Percentiles rank a stretch among this genome's conserved stretches.
Evolutionary conservation across 2,888 invertebrate genomes (phyloP).

Genomic region (Sphinx pinastri): DNA sequence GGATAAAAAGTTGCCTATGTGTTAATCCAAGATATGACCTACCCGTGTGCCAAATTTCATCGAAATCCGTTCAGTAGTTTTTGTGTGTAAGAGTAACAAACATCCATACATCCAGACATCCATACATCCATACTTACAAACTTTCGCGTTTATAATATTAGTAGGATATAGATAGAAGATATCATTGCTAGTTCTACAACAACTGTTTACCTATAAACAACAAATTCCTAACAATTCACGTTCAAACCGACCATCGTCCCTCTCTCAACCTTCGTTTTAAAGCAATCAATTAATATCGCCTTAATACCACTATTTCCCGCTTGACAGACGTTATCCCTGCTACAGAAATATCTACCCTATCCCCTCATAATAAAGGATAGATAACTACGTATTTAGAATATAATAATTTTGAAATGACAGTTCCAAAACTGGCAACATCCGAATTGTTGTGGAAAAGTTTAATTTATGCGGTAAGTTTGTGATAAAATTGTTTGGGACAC

Average conservation of each 20-base stretch:
- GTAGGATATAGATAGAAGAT: no score
- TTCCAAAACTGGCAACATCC: conserved; percentile 59
- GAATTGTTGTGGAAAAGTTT: conserved; percentile 67
- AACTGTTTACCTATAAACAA: not conserved
- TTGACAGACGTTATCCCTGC: conserved; percentile 1
- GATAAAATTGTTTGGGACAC: conserved; percentile 59
- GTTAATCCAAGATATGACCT: no score
- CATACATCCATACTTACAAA: no score
- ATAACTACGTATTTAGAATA: conserved; percentile 50
- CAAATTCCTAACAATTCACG: conserved; percentile 25
- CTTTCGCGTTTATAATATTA: no score
- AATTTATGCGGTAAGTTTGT: conserved; percentile 68
- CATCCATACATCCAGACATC: no score
- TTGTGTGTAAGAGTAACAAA: no score
- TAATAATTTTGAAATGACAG: conserved; percentile 61
- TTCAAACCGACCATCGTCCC: conserved; percentile 33
- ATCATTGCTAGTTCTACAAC: no score
- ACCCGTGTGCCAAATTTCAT: no score
- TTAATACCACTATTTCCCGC: conserved; percentile 41
- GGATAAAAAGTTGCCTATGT: no score
- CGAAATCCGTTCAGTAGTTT: no score
- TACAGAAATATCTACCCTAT: conserved; percentile 41
- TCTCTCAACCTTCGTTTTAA: conserved; percentile 37
- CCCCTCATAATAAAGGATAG: conserved; percentile 43
- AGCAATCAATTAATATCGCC: conserved; percentile 53